Evolutionary conservation across 2,888 invertebrate species (phyloP).

Genomic region (Philereme vetulata): DNA sequence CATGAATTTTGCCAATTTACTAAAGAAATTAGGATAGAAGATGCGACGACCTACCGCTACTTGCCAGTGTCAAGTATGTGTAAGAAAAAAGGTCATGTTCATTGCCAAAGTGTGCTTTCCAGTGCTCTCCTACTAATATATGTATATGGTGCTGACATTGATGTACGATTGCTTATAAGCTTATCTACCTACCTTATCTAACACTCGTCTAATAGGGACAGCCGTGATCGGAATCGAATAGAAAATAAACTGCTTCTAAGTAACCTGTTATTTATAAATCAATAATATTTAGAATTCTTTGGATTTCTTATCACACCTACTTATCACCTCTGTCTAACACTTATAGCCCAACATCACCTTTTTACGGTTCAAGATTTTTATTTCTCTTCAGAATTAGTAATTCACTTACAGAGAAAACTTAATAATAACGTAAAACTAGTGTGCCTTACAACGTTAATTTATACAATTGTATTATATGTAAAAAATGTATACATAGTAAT

Average conservation of each 20-base stretch:
- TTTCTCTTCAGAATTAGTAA: too few relatives aligned
- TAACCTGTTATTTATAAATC: conserved; percentile 12
- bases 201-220: conserved; percentile 47
- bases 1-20: too few relatives aligned
- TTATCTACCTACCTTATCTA: conserved; percentile 53
- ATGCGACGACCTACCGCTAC: too few relatives aligned
- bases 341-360: conserved; percentile 2
- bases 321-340: too few relatives aligned
- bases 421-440: too few relatives aligned
- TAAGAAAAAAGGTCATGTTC: conserved; percentile 47
- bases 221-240: conserved; percentile 37
- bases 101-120: conserved; percentile 45
- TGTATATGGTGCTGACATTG: conserved; percentile 46
- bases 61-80: too few relatives aligned
- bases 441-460: too few relatives aligned
- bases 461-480: too few relatives aligned
- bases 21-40: too few relatives aligned
- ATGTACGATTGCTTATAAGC: conserved; percentile 44
- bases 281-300: conserved; percentile 3
- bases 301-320: conserved; percentile 15
- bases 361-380: too few relatives aligned
- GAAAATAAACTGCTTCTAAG: conserved; percentile 16
- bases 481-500: too few relatives aligned
- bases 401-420: too few relatives aligned
- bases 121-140: conserved; percentile 13